Conservation (phyloP, 2,797 vertebrate species). For the Mus minutoides region DNA sequence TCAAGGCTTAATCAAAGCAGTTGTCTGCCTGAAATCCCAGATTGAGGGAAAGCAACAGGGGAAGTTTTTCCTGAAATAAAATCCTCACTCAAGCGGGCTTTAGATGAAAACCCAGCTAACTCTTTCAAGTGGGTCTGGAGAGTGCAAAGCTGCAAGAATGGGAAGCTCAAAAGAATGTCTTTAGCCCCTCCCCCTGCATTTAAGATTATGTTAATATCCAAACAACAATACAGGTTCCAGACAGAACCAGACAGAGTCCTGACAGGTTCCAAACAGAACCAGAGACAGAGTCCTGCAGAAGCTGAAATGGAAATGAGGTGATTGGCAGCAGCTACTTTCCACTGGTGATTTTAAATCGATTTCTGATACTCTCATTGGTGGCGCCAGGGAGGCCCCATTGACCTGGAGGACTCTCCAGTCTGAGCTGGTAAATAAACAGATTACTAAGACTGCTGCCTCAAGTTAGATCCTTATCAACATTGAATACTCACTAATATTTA, state of each 20-base stretch:
- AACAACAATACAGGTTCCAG: neutral
- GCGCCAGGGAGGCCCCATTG: no score
- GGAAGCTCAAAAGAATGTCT: neutral
- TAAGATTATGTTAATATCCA: neutral
- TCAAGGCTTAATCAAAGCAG: neutral
- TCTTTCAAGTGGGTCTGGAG: neutral
- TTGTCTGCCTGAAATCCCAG: neutral
- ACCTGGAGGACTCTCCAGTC: neutral
- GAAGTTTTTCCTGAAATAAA: neutral
- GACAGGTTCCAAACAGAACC: neutral
- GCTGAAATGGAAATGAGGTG: conserved; percentile 24
- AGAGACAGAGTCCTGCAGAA: neutral
- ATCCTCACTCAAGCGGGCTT: neutral
- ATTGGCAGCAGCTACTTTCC: neutral
- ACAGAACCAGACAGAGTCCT: neutral
- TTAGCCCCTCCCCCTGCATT: neutral
- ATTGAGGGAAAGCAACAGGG: neutral
- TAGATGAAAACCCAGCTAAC: neutral
- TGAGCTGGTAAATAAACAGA: neutral
- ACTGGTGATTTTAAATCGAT: neutral
- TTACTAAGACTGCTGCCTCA: no score
- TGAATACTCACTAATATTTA: neutral
- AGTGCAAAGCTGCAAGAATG: neutral
- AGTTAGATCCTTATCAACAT: neutral
- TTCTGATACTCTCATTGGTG: neutral